A percentile compares a stretch with the other conserved stretches of the same genome.
phyloP scores from a whole-genome alignment of 2,113 vertebrate species.

The Rostratula benghalensis region DNA sequence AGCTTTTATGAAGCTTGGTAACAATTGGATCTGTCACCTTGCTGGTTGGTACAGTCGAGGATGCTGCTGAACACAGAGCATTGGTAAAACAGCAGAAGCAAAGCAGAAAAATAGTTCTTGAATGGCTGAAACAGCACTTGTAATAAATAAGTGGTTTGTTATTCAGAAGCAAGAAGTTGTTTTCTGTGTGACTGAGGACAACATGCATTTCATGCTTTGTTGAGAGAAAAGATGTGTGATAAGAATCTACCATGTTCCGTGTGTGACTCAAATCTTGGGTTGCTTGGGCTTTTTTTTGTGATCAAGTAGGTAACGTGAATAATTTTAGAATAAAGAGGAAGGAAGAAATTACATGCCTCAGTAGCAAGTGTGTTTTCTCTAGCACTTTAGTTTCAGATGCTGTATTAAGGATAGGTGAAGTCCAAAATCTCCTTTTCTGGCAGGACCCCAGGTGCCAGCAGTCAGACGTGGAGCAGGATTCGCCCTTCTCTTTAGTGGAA shows the following conservation, averaged over 20 bases:
- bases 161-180: neutral
- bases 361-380: conserved; percentile 11
- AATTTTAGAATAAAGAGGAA: conserved; percentile 57
- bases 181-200: neutral
- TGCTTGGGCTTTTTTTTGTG: neutral
- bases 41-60: neutral
- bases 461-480: neutral
- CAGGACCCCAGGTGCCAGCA: conserved; percentile 4
- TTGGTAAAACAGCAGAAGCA: neutral
- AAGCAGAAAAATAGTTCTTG: neutral
- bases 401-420: conserved; percentile 5
- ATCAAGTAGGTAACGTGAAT: neutral
- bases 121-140: neutral
- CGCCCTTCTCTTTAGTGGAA: neutral
- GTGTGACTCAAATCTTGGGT: neutral
- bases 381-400: conserved; percentile 42
- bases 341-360: conserved; percentile 51
- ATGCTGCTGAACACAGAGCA: neutral
- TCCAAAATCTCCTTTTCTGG: neutral
- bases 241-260: neutral
- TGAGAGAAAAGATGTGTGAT: neutral
- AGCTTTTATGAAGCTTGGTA: neutral
- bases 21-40: neutral
- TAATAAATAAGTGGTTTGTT: neutral
- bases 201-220: neutral